A percentile compares a stretch with the other conserved stretches of the same genome.
These are phyloP conservation scores for Watersipora subatra DNA, from an alignment of 1,140 invertebrate species.

Conservation along the genomic window DNA sequence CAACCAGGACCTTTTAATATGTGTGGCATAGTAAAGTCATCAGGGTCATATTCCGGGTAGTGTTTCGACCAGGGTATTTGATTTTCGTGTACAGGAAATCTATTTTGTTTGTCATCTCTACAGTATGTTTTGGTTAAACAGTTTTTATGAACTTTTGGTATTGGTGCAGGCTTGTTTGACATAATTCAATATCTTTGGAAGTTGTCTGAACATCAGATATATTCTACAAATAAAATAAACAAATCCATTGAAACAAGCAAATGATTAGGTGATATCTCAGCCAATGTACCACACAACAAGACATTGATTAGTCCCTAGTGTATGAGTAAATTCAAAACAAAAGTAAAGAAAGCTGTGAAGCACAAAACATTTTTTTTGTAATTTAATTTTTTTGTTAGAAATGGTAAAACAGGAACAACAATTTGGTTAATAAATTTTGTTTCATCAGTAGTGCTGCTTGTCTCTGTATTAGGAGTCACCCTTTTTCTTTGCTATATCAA, in stretches of 20 bases:
- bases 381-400: too few species aligned
- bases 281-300: too few species aligned
- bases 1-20: slow-evolving; percentile 50
- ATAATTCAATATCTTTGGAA: not conserved
- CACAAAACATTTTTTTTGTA: too few species aligned
- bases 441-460: too few species aligned
- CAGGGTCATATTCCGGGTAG: slow-evolving; percentile 61
- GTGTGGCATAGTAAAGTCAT: slow-evolving; percentile 52
- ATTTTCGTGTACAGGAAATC: slow-evolving; percentile 61
- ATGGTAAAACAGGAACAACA: too few species aligned
- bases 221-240: not conserved
- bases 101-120: slow-evolving; percentile 29
- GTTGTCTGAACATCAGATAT: not conserved
- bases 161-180: not conserved
- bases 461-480: too few species aligned
- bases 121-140: slow-evolving; percentile 16
- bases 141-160: not conserved
- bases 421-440: too few species aligned
- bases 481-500: too few species aligned
- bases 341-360: too few species aligned
- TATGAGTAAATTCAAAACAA: too few species aligned
- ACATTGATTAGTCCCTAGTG: too few species aligned
- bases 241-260: not conserved
- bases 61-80: slow-evolving; percentile 58
- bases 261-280: not conserved